These are phyloP conservation scores for Hydrocynus forskahlii DNA, from an alignment of 2,797 vertebrate species.

Conservation along the genomic window DNA sequence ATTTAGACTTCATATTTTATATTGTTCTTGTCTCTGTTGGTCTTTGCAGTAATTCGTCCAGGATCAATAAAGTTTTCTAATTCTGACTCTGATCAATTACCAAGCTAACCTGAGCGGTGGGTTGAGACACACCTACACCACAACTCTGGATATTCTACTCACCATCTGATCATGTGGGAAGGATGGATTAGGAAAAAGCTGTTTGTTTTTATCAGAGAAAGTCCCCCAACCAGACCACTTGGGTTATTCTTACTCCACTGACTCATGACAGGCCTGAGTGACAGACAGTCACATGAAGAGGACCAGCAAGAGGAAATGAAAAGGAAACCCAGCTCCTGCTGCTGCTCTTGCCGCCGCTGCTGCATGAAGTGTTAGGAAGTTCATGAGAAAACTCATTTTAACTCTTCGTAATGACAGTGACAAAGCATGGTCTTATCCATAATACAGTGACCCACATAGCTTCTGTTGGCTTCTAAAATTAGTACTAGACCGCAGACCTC, in stretches of 20 bases:
- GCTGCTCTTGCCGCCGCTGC: too few species aligned
- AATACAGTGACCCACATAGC: slow-evolving; percentile 11
- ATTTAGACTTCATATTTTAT: too few species aligned
- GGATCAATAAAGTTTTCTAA: too few species aligned
- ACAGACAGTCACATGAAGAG: not conserved
- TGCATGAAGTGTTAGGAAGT: not conserved
- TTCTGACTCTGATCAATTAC: slow-evolving; percentile 4
- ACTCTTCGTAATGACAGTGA: not conserved
- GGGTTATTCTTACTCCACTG: not conserved
- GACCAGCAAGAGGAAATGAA: not conserved
- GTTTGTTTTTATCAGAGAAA: not conserved
- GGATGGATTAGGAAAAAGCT: not conserved
- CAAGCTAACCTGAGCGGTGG: not conserved
- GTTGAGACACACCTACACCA: not conserved
- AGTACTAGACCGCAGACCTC: not conserved
- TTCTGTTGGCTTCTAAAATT: not conserved
- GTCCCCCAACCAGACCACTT: not conserved
- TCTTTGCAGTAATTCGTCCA: too few species aligned
- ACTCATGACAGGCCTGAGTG: not conserved
- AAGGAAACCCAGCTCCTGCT: not conserved
- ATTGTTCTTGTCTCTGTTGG: too few species aligned
- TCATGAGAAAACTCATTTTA: not conserved
- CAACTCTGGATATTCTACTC: not conserved
- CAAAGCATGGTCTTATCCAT: not conserved
- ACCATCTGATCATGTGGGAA: not conserved